Conservation (phyloP, 1,140 invertebrate species). For the Papilio helenus region DNA sequence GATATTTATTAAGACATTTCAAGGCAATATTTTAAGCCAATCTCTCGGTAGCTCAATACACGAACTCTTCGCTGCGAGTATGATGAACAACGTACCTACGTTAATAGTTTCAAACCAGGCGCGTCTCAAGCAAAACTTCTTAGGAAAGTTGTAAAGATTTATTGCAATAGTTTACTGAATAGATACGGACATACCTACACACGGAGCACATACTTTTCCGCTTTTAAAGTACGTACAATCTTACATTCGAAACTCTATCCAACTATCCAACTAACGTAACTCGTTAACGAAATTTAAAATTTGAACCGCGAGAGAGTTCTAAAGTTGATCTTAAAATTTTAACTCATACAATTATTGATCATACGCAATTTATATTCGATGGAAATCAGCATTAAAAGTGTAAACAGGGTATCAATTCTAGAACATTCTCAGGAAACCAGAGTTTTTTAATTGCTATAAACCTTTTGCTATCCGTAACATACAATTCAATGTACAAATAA, state of each 20-base stretch:
- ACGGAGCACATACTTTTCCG: constrained; percentile 9
- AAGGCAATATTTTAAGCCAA: constrained; percentile 10
- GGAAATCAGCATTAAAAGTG: too few relatives aligned
- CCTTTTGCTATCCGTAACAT: too few relatives aligned
- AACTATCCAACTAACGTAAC: neutral
- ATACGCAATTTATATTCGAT: too few relatives aligned
- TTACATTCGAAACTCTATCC: constrained; percentile 6
- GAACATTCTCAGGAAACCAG: too few relatives aligned
- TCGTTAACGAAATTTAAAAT: neutral
- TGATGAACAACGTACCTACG: constrained; percentile 28
- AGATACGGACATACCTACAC: neutral
- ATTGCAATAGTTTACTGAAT: constrained; percentile 30
- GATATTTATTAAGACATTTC: neutral
- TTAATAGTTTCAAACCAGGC: constrained; percentile 31
- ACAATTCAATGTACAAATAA: too few relatives aligned
- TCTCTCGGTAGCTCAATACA: neutral
- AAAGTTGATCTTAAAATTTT: neutral
- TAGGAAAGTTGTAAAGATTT: constrained; percentile 33
- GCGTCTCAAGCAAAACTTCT: constrained; percentile 31
- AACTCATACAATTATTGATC: too few relatives aligned
- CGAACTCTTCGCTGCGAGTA: constrained; percentile 1
- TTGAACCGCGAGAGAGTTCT: neutral
- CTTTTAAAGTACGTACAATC: constrained; percentile 21
- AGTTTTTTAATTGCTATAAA: too few relatives aligned
- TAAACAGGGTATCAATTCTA: too few relatives aligned